Evolutionary conservation across 2,113 vertebrate species (phyloP).

Genomic region (Myrmophylax atrothorax): DNA sequence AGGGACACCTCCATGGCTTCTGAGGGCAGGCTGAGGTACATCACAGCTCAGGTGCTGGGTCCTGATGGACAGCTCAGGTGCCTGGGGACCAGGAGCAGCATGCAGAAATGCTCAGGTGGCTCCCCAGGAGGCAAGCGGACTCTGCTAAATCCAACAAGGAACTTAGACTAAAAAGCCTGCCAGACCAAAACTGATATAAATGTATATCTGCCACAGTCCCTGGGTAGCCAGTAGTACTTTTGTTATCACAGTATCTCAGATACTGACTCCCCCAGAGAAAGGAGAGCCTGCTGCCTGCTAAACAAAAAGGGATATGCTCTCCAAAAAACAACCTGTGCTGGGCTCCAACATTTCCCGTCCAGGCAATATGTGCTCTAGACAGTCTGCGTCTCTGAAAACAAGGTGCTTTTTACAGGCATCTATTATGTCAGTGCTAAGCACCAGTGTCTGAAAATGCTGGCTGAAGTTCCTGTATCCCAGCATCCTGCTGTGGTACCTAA

Average conservation of each 20-base stretch:
- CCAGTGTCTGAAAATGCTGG: slow-evolving; percentile 18
- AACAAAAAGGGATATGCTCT: background rate
- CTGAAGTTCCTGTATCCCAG: background rate
- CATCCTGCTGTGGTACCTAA: background rate
- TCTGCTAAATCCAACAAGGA: background rate
- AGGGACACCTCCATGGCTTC: background rate
- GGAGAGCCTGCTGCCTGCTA: background rate
- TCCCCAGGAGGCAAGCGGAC: background rate
- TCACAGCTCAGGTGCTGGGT: background rate
- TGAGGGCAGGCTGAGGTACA: background rate
- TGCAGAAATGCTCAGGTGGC: background rate
- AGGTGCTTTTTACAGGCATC: background rate
- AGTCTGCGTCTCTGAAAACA: background rate
- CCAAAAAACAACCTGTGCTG: background rate
- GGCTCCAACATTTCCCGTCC: background rate
- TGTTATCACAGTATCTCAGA: background rate
- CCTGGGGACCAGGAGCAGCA: background rate
- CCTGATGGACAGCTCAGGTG: background rate
- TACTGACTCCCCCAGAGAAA: background rate
- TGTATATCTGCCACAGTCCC: background rate
- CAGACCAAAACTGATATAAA: background rate
- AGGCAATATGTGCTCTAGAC: background rate
- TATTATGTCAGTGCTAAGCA: background rate
- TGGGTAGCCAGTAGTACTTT: background rate
- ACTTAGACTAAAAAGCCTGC: background rate